Percentiles rank a stretch among this genome's conserved stretches.
phyloP scores from a whole-genome alignment of 2,113 vertebrate species.

The Bubalus kerabau region DNA sequence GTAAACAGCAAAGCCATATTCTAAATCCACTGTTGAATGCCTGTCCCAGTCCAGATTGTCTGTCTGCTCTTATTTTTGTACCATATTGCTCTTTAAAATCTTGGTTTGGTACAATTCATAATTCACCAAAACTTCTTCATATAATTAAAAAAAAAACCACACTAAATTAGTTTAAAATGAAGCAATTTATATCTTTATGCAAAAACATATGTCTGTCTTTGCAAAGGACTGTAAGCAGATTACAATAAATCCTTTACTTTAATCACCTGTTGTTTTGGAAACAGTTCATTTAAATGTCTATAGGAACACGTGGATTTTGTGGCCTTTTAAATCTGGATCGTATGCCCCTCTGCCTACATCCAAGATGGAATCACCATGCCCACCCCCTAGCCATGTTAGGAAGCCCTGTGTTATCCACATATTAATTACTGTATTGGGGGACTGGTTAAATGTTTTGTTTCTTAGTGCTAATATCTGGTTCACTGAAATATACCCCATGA shows the following conservation, averaged over 20 bases:
- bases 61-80: slow-evolving; percentile 88
- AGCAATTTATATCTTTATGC: slow-evolving; percentile 90
- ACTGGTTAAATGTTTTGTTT: background rate
- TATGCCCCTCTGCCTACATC: background rate
- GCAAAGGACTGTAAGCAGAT: slow-evolving; percentile 88
- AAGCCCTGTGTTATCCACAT: background rate
- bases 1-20: slow-evolving; percentile 86
- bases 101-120: slow-evolving; percentile 88
- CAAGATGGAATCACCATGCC: background rate
- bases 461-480: background rate
- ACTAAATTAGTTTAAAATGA: slow-evolving; percentile 88
- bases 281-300: slow-evolving; percentile 73
- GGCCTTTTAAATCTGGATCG: background rate
- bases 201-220: slow-evolving; percentile 88
- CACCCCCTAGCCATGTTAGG: background rate
- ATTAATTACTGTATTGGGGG: background rate
- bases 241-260: slow-evolving; percentile 89
- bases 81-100: slow-evolving; percentile 86
- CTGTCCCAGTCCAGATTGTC: slow-evolving; percentile 85
- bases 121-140: slow-evolving; percentile 84
- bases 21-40: slow-evolving; percentile 84
- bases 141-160: slow-evolving; percentile 78
- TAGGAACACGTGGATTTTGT: background rate
- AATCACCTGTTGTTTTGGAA: slow-evolving; percentile 83
- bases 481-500: background rate